phyloP scores from a whole-genome alignment of 1,140 invertebrate genomes.

The Elymnias hypermnestra region DNA sequence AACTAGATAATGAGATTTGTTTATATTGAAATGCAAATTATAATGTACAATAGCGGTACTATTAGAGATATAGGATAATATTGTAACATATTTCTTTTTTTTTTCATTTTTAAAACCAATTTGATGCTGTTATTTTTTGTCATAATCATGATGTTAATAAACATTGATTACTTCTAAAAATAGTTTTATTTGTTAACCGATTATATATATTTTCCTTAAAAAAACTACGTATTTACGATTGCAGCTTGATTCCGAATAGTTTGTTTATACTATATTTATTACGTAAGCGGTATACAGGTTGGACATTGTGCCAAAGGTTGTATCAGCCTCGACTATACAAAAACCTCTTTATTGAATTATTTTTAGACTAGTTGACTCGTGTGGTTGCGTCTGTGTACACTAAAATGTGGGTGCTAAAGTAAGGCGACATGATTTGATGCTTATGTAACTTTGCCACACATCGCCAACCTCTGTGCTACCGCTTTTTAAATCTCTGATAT shows the following conservation, averaged over 20 bases:
- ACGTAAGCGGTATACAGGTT: background rate
- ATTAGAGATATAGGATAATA: too few species aligned
- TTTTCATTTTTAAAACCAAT: slow-evolving; percentile 60
- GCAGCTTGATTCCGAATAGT: background rate
- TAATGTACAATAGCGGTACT: slow-evolving; percentile 3
- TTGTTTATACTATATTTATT: slow-evolving; percentile 4
- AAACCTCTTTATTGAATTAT: slow-evolving; percentile 10
- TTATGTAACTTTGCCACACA: too few species aligned
- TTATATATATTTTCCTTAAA: background rate
- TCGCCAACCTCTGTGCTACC: too few species aligned
- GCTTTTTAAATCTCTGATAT: too few species aligned
- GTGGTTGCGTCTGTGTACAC: too few species aligned
- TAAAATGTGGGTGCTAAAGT: too few species aligned
- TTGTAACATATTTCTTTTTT: slow-evolving; percentile 23
- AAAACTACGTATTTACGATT: slow-evolving; percentile 6
- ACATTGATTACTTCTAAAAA: slow-evolving; percentile 52
- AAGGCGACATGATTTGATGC: too few species aligned
- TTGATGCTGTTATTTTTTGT: slow-evolving; percentile 64
- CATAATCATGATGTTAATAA: slow-evolving; percentile 70
- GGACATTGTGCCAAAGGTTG: slow-evolving; percentile 18
- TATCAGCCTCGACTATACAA: slow-evolving; percentile 8
- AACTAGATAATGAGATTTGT: slow-evolving; percentile 22
- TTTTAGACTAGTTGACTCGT: too few species aligned
- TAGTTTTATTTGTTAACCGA: slow-evolving; percentile 22
- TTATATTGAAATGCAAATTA: slow-evolving; percentile 22